A percentile compares a stretch with the other conserved stretches of the same genome.
These are phyloP conservation scores for Ryuthela nishihirai DNA, from an alignment of 2,888 invertebrate genomes.

Conservation along the genomic window DNA sequence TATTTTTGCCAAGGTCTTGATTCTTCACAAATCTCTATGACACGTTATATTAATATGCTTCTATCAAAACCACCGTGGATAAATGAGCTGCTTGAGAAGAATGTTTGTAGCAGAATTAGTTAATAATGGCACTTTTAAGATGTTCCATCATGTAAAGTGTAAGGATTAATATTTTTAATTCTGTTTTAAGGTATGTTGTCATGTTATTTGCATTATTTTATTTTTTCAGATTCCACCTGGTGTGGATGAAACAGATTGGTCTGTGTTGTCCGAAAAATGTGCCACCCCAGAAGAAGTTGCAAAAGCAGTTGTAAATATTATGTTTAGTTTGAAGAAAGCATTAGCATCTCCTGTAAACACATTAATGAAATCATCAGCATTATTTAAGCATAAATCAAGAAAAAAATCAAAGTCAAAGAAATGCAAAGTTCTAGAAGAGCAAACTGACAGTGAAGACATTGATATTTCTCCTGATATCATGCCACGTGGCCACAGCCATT, in stretches of 20 bases:
- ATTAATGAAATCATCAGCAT: conserved; percentile 9
- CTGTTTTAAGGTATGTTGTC: not conserved
- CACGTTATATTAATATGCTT: too few relatives aligned
- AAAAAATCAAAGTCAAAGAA: conserved; percentile 9
- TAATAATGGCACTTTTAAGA: not conserved
- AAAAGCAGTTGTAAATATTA: conserved; percentile 44
- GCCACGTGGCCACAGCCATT: not conserved
- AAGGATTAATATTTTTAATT: not conserved
- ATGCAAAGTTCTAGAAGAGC: not conserved
- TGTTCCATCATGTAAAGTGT: not conserved
- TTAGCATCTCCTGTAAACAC: conserved; percentile 23
- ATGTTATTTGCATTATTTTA: not conserved
- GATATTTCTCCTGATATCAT: not conserved
- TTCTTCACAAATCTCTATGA: too few relatives aligned
- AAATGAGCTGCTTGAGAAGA: too few relatives aligned
- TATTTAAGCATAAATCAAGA: conserved; percentile 20
- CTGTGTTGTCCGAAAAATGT: conserved; percentile 40
- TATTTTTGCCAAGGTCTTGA: too few relatives aligned
- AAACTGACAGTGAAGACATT: conserved; percentile 7
- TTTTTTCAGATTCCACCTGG: conserved; percentile 44
- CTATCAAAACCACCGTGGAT: too few relatives aligned
- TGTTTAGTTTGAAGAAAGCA: conserved; percentile 35
- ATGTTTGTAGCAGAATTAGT: not conserved
- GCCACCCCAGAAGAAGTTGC: conserved; percentile 43
- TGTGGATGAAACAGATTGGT: conserved; percentile 45